Percentiles rank a stretch among this genome's conserved stretches.
phyloP scores from a whole-genome alignment of 2,888 invertebrate genomes.

The Drosophila acutilabella region DNA sequence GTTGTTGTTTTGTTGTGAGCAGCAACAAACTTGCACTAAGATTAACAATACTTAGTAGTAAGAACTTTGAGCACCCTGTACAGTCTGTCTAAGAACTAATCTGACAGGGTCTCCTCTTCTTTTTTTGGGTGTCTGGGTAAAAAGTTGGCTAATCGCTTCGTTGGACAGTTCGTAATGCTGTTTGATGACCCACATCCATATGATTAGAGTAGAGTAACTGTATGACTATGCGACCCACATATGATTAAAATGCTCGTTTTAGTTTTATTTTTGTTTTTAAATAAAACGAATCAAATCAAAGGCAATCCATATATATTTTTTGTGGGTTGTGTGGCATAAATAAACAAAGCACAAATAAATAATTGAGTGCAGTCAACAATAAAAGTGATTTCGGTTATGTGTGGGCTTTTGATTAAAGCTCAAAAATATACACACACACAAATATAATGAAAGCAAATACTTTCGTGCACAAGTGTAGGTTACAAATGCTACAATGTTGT shows the following conservation, averaged over 20 bases:
- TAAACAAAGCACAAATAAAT: constrained; percentile 45
- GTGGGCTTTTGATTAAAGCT: constrained; percentile 47
- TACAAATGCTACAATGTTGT: constrained; percentile 26
- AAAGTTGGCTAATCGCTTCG: constrained; percentile 62
- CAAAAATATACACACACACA: constrained; percentile 43
- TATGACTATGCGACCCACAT: constrained; percentile 40
- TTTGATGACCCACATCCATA: constrained; percentile 61
- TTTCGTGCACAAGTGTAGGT: constrained; percentile 8
- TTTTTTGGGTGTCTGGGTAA: constrained; percentile 1
- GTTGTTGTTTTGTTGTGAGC: constrained; percentile 9
- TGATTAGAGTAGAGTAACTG: constrained; percentile 40
- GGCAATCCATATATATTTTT: background rate
- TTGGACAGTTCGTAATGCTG: constrained; percentile 34
- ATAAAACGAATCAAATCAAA: constrained; percentile 9
- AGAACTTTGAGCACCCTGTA: constrained; percentile 30
- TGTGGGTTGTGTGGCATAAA: constrained; percentile 6
- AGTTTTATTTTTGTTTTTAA: constrained; percentile 21
- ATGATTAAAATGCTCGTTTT: constrained; percentile 20
- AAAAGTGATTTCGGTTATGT: constrained; percentile 58
- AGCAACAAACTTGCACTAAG: constrained; percentile 1
- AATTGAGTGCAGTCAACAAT: constrained; percentile 76
- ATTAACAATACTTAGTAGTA: constrained; percentile 14
- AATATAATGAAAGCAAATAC: constrained; percentile 16
- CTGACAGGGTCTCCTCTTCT: constrained; percentile 12
- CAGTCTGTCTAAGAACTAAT: constrained; percentile 16